A percentile compares a stretch with the other conserved stretches of the same genome.
phyloP scores from a whole-genome alignment of 2,797 vertebrate species.

The Accipiter superciliosus region DNA sequence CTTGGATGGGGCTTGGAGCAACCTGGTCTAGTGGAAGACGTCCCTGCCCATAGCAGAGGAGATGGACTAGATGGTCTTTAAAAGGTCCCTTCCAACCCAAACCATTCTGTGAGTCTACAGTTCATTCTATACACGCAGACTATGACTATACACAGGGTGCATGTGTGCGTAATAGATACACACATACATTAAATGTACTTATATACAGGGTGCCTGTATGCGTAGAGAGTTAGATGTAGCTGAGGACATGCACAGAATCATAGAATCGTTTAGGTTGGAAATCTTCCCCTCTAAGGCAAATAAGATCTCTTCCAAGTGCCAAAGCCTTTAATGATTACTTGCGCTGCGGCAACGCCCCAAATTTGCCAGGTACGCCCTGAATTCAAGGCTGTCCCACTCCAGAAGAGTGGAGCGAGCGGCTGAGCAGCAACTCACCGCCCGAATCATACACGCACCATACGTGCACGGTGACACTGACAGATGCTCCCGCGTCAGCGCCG shows the following conservation, averaged over 20 bases:
- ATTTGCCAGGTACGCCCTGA: neutral
- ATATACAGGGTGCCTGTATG: rapidly evolving
- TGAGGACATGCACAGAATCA: neutral
- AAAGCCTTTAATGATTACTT: neutral
- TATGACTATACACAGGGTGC: rapidly evolving
- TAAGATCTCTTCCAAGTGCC: neutral
- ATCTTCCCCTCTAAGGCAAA: neutral
- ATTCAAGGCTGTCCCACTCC: neutral
- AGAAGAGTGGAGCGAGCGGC: rapidly evolving
- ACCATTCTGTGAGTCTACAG: rapidly evolving
- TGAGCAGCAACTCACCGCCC: neutral
- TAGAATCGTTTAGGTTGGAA: rapidly evolving
- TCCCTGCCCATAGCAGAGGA: neutral
- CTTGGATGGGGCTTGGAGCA: neutral
- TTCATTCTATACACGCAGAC: rapidly evolving
- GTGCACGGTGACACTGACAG: neutral
- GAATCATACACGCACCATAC: rapidly evolving
- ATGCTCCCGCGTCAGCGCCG: neutral
- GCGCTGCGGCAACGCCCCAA: neutral
- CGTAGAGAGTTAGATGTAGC: rapidly evolving
- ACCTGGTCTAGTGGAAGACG: rapidly evolving
- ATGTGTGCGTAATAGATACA: rapidly evolving
- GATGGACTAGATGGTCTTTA: rapidly evolving
- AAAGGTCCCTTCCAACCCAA: neutral
- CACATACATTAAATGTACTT: rapidly evolving